Conservation (phyloP, 2,113 vertebrate genomes). For the Tiliqua scincoides region DNA sequence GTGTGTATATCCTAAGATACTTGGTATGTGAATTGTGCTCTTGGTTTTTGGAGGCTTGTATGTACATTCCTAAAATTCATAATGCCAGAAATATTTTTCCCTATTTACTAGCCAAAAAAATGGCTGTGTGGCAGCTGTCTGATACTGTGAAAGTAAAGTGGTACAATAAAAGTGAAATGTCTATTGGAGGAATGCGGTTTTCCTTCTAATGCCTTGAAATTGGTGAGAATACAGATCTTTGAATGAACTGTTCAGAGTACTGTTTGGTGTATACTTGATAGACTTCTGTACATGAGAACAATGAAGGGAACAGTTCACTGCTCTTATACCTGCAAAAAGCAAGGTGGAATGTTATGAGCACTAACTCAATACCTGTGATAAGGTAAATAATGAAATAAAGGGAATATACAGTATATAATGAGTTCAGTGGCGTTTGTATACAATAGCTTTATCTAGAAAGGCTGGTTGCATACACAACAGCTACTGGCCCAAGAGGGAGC, state of each 20-base stretch:
- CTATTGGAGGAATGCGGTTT: background rate
- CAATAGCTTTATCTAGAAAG: background rate
- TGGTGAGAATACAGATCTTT: background rate
- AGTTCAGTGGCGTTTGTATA: background rate
- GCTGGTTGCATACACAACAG: background rate
- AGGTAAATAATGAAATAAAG: background rate
- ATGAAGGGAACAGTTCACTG: background rate
- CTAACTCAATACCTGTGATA: too few relatives aligned
- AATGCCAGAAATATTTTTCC: conserved; percentile 1
- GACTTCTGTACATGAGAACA: background rate
- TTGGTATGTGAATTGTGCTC: background rate
- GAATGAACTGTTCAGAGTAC: background rate
- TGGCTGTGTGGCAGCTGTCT: background rate
- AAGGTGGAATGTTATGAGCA: background rate
- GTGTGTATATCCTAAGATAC: background rate
- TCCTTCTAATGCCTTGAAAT: background rate
- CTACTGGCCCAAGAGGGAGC: background rate
- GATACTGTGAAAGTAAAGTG: background rate
- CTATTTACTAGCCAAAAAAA: background rate
- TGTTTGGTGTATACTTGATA: background rate
- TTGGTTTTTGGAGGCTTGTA: background rate
- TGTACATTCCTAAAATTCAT: conserved; percentile 2
- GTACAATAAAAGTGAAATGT: background rate
- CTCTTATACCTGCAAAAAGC: background rate
- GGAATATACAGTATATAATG: background rate